Percentiles rank a stretch among this genome's conserved stretches.
phyloP scores from a whole-genome alignment of 2,888 invertebrate species.

The Melinaea marsaeus region DNA sequence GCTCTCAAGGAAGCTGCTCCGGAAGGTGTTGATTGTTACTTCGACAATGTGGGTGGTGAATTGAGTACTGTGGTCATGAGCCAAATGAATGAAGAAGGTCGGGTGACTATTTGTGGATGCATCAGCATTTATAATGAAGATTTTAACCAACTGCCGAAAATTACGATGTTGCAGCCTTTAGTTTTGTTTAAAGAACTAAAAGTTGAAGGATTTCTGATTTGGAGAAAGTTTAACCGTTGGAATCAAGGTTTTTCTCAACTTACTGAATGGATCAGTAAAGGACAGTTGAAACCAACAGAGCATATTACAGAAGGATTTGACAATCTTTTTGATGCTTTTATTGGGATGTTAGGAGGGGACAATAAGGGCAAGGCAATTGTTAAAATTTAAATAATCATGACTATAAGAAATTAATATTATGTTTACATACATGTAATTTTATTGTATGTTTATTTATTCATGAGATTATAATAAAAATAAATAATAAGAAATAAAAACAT shows the following conservation, averaged over 20 bases:
- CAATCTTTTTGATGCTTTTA: conserved; percentile 81
- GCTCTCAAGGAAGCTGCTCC: conserved; percentile 80
- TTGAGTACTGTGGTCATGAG: conserved; percentile 74
- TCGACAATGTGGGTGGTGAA: conserved; percentile 84
- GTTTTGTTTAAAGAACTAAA: conserved; percentile 78
- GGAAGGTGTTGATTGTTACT: conserved; percentile 83
- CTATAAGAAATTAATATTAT: no score
- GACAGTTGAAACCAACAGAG: conserved; percentile 81
- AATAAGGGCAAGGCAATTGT: conserved; percentile 84
- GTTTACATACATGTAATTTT: no score
- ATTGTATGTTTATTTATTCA: no score
- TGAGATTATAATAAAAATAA: no score
- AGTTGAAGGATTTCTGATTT: conserved; percentile 79
- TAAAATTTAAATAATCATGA: conserved; percentile 59
- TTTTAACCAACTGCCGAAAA: conserved; percentile 43
- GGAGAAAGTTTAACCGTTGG: conserved; percentile 76
- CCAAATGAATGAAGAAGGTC: conserved; percentile 73
- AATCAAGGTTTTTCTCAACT: conserved; percentile 78
- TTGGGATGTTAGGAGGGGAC: conserved; percentile 79
- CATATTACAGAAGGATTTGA: conserved; percentile 84
- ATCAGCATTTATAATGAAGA: conserved; percentile 59
- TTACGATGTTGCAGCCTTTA: conserved; percentile 70
- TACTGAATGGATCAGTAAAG: conserved; percentile 79
- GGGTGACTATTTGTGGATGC: conserved; percentile 50
- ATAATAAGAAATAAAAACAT: no score